These are phyloP conservation scores for Zygaena filipendulae DNA, from an alignment of 2,888 invertebrate genomes.

Conservation along the genomic window DNA sequence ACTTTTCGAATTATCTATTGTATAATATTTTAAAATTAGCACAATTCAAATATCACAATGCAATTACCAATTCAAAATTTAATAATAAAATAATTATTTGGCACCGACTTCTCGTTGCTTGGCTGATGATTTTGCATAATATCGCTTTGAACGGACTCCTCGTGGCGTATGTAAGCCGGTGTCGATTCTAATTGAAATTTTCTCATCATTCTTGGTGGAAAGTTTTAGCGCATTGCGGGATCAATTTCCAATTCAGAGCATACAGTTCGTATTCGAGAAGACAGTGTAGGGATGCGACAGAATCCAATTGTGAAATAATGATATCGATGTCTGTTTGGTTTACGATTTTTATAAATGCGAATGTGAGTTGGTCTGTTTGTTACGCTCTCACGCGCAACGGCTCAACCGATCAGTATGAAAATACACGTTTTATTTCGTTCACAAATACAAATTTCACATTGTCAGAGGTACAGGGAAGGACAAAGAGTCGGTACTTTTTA, in stretches of 20 bases:
- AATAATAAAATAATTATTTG: no score
- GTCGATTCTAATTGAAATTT: slow-evolving; percentile 45
- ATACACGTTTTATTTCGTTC: not conserved
- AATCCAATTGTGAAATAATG: not conserved
- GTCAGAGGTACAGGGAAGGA: no score
- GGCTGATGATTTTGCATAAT: slow-evolving; percentile 32
- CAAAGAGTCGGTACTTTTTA: no score
- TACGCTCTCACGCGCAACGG: no score
- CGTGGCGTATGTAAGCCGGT: slow-evolving; percentile 35
- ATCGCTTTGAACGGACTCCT: slow-evolving; percentile 17
- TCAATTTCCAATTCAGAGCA: slow-evolving; percentile 53
- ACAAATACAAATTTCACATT: not conserved
- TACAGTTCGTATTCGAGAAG: slow-evolving; percentile 31
- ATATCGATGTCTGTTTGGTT: slow-evolving; percentile 11
- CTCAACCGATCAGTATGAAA: no score
- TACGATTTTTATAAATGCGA: no score
- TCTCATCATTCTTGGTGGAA: slow-evolving; percentile 31
- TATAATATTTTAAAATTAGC: no score
- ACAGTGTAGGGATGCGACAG: slow-evolving; percentile 20
- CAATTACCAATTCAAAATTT: no score
- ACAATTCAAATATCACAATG: no score
- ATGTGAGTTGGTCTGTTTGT: no score
- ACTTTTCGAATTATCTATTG: no score
- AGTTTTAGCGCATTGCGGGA: slow-evolving; percentile 30
- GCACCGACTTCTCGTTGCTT: no score